phyloP scores from a whole-genome alignment of 2,113 vertebrate species.

The Platichthys stellatus region DNA sequence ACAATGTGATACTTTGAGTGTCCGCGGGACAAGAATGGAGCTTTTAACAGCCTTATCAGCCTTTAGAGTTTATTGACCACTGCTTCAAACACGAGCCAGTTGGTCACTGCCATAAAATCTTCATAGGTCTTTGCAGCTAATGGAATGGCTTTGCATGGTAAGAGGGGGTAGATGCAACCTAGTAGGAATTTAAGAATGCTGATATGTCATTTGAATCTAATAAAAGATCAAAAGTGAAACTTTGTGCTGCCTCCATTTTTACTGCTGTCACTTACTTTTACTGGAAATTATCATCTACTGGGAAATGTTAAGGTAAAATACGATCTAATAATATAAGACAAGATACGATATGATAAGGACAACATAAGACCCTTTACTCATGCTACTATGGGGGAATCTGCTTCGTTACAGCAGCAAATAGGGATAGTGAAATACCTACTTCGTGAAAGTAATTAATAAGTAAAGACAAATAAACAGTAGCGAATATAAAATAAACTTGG shows the following conservation, averaged over 20 bases:
- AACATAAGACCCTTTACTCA: too few species aligned
- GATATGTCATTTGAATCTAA: constrained; percentile 64
- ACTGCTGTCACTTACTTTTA: not conserved
- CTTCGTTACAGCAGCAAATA: too few species aligned
- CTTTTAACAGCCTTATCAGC: constrained; percentile 51
- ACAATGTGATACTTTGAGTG: constrained; percentile 19
- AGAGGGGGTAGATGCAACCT: constrained; percentile 60
- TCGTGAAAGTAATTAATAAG: too few species aligned
- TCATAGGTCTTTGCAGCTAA: constrained; percentile 52
- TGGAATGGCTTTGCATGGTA: constrained; percentile 76
- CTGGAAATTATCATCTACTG: not conserved
- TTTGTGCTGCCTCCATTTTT: constrained; percentile 49
- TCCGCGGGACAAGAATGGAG: constrained; percentile 28
- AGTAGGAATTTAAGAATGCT: constrained; percentile 59
- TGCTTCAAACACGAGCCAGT: constrained; percentile 27
- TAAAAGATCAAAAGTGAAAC: constrained; percentile 59
- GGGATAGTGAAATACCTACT: too few species aligned
- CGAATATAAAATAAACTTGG: too few species aligned
- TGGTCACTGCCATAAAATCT: constrained; percentile 55
- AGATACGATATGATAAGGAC: too few species aligned
- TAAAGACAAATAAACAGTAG: too few species aligned
- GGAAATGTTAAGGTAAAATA: not conserved
- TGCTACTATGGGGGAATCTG: too few species aligned
- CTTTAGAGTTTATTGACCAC: constrained; percentile 48
- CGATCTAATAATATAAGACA: too few species aligned